These are phyloP conservation scores for Lepidocyrtinus sp. DNA, from an alignment of 2,888 invertebrate species.

Conservation along the genomic window DNA sequence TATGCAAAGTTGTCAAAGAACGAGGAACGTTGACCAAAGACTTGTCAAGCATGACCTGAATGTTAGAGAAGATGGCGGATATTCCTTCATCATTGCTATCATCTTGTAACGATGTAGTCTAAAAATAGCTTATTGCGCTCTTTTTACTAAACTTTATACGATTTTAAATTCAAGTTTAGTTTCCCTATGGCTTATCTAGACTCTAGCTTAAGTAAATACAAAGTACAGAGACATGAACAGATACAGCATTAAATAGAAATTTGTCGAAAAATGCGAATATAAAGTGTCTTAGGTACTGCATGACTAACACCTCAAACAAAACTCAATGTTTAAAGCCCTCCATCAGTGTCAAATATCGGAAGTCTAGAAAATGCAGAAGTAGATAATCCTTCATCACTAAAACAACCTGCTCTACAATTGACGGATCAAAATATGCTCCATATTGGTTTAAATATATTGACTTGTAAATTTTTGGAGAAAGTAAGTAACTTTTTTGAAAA, in stretches of 20 bases:
- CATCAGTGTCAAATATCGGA: not conserved
- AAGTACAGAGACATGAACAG: too few relatives aligned
- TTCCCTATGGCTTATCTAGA: too few relatives aligned
- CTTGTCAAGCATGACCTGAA: slow-evolving; percentile 43
- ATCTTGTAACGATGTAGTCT: too few relatives aligned
- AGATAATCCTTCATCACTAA: not conserved
- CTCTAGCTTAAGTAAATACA: too few relatives aligned
- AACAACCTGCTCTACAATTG: too few relatives aligned
- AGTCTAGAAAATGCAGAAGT: not conserved
- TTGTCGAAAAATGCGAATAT: too few relatives aligned
- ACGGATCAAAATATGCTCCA: too few relatives aligned
- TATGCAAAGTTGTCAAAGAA: slow-evolving; percentile 35
- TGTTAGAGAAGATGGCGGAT: slow-evolving; percentile 18
- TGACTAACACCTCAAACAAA: not conserved
- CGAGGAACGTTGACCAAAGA: slow-evolving; percentile 33
- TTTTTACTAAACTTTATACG: too few relatives aligned
- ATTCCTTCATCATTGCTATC: not conserved
- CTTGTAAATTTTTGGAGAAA: not conserved
- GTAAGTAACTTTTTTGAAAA: not conserved
- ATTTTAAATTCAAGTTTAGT: too few relatives aligned
- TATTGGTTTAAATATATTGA: too few relatives aligned
- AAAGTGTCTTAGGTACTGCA: not conserved
- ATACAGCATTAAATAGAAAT: too few relatives aligned
- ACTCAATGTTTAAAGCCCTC: not conserved
- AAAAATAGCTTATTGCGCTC: too few relatives aligned